Percentiles rank a stretch among this genome's conserved stretches.
These are phyloP conservation scores for Sitta europaea DNA, from an alignment of 2,113 vertebrate species.

Conservation along the genomic window DNA sequence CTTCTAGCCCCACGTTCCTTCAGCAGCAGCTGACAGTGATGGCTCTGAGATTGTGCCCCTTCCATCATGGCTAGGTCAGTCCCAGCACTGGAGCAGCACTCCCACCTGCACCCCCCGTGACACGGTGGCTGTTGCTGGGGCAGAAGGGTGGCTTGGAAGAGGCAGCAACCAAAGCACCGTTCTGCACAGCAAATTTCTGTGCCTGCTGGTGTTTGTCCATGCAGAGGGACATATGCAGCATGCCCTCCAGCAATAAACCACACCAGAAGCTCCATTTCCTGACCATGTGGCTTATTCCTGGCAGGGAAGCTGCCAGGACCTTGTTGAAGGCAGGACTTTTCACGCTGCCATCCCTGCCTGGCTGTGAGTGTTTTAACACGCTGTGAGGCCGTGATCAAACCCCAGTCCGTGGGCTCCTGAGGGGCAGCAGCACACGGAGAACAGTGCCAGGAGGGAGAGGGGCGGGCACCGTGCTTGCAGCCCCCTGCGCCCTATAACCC, in stretches of 20 bases:
- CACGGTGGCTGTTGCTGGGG: fast-evolving
- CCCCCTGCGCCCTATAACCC: background rate
- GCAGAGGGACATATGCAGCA: background rate
- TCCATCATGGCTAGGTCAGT: background rate
- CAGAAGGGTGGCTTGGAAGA: background rate
- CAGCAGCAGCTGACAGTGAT: background rate
- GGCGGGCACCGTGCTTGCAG: fast-evolving
- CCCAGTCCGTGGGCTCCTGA: background rate
- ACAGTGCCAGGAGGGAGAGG: background rate
- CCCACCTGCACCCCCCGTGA: background rate
- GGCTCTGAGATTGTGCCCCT: background rate
- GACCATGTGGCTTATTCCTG: background rate
- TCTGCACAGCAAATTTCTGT: background rate
- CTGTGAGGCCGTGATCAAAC: background rate
- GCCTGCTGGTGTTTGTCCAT: background rate
- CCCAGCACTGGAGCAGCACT: background rate
- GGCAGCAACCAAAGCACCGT: background rate
- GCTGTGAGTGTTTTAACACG: background rate
- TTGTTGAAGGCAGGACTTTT: background rate
- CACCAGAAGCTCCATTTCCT: background rate
- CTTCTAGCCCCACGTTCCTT: background rate
- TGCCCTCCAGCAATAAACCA: background rate
- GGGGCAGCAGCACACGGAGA: background rate
- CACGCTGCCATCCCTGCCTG: fast-evolving
- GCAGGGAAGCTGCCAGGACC: background rate